These are phyloP conservation scores for Eunapius fragilis DNA, from an alignment of 37 sponge, comb jelly and placozoan genomes.

Conservation along the genomic window DNA sequence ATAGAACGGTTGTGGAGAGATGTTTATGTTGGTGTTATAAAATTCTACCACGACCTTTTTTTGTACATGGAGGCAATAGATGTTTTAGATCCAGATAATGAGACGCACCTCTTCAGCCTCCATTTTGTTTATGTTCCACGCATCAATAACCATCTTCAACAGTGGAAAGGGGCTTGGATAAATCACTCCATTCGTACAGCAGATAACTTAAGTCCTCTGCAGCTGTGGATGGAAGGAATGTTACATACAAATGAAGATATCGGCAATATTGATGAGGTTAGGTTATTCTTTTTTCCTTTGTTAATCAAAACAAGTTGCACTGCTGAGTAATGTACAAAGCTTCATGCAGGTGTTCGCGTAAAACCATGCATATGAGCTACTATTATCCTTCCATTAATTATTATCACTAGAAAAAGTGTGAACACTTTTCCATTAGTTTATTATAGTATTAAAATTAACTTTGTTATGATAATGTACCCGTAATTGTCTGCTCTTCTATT, in stretches of 20 bases:
- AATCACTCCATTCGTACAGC: not conserved
- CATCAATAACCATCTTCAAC: conserved; percentile 5
- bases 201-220: not conserved
- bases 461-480: too few relatives aligned
- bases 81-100: conserved; percentile 1
- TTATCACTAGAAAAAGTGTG: too few relatives aligned
- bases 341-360: too few relatives aligned
- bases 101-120: conserved; percentile 17
- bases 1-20: conserved; percentile 22
- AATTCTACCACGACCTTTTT: not conserved
- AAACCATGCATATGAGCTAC: too few relatives aligned
- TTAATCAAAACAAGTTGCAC: too few relatives aligned
- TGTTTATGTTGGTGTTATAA: not conserved
- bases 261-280: too few relatives aligned
- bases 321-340: too few relatives aligned
- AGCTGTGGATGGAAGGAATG: conserved; percentile 10
- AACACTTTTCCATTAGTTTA: too few relatives aligned
- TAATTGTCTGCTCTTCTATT: too few relatives aligned
- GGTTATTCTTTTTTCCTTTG: too few relatives aligned
- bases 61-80: not conserved
- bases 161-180: not conserved
- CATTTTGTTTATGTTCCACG: conserved; percentile 32
- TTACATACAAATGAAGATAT: not conserved
- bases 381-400: too few relatives aligned
- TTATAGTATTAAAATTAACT: too few relatives aligned